Base-by-base conservation (phyloP, 2,797 vertebrate species). In the Enteromius anoplus region DNA sequence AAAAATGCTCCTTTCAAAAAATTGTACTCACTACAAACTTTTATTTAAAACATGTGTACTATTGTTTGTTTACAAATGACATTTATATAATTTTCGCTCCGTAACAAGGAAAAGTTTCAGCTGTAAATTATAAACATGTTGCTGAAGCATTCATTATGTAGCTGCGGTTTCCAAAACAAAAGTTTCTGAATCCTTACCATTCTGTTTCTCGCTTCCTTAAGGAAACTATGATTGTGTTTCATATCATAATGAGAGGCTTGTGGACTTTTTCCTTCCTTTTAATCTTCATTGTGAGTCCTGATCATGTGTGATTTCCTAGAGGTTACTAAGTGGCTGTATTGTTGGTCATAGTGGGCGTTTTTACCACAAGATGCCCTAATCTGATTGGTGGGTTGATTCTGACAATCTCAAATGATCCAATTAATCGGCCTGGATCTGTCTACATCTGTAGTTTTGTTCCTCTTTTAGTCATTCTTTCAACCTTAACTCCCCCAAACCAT, bases 161-260 rank as follows among this genome's bases (percentile, higher is more conserved):
- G 19, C 32, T 75, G 19, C 34, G 34, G 32, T 37, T 75, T 34
- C 19, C 21, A 55, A 55, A 53, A 73, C 49, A 73, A 73, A 73
- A 14, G 19, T n/a, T 11, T 34, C 26, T 73, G 47, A 53, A 73
- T 55, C 49, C 21, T 37, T 3, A 51, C 9, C 15, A 2, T 71
- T 71, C 19, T 8, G 21, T 23, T 58, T 58, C 51, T 75, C 51
- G 51, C 53, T 75, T 60, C 49, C 49, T 60, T 19, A 75, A 60
- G 53, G 73, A 60, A 75, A 42, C 53, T 75, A 21, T 40, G 53
- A 17, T 40, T 75, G 73, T 76, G 42, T 60, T 76, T 60, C 53
- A 60, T 26, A 42, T 29, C 37, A 40, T 40, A 60, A 40, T 75
- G 34, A 75, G 51, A 58, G n/a, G 19, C 34, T 37, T 42, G 51